Base-by-base conservation (phyloP, 2,797 vertebrate species). In the Falco cherrug region DNA sequence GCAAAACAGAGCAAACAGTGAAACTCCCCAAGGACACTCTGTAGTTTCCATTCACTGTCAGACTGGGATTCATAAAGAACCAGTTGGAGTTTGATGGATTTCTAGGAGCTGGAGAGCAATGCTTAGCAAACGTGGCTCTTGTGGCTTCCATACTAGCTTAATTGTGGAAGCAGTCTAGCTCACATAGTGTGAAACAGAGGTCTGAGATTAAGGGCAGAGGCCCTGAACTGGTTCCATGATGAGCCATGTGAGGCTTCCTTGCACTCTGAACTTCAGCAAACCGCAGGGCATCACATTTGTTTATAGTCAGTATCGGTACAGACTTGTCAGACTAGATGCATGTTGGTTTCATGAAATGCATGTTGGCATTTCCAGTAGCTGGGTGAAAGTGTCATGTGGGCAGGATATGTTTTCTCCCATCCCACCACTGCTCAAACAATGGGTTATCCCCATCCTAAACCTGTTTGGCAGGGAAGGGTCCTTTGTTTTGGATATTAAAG, bases 151-250 rank as follows among this genome's bases (percentile, higher is more conserved):
- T 20, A 5, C 9, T 17, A 35, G 31, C 29, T 76, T 54, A 64
- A 61, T 18, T 31, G 54, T 74, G n/a, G 37, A 29, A 78, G 37
- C 31, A 16, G 9, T 51, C 68, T 22, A 59, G 45, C 19, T 53
- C 5, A 7, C 0, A 4, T 21, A 26, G 53, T 16, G 21, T 0
- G 0, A 50, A 35, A 28, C 25, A 35, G 65, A 68, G 48, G 16
- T n/a, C 43, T 70, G 69, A 77, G 87, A 6, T 56, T 56, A 48
- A 76, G 51, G 29, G 6, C 22, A 59, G 25, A 47, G 17, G 56
- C 18, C 43, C 22, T 54, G 35, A 47, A 9, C 13, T 16, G 31
- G 9, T 59, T 79, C 48, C 2, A 0, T 21, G 45, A 41, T 29
- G 50, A 63, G 29, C 48, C 13, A 3, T 2, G 3, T 18, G 11